phyloP scores from a whole-genome alignment of 2,113 vertebrate species.

The Prochilodus magdalenae region DNA sequence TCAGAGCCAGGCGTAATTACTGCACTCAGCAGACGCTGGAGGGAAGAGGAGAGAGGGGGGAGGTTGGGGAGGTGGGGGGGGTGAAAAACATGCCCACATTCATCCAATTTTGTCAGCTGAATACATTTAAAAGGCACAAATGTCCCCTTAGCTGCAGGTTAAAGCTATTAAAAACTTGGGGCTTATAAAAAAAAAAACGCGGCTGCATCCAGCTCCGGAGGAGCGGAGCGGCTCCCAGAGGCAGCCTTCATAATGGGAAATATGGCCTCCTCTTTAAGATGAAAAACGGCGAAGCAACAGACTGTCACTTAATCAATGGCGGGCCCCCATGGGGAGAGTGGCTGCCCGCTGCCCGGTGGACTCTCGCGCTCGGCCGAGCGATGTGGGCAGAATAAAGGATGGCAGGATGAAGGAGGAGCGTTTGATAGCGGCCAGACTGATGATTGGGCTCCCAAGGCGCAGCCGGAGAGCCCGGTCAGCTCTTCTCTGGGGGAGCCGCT shows the following conservation, averaged over 20 bases:
- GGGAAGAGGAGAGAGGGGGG: background rate
- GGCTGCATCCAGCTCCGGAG: background rate
- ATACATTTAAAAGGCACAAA: constrained; percentile 48
- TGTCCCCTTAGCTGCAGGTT: constrained; percentile 48
- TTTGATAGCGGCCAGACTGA: constrained; percentile 65
- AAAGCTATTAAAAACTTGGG: constrained; percentile 43
- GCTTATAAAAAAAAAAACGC: constrained; percentile 7
- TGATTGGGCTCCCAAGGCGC: constrained; percentile 49
- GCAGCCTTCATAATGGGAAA: constrained; percentile 63
- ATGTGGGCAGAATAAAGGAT: constrained; percentile 50
- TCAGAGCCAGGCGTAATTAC: constrained; percentile 49
- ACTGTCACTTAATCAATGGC: constrained; percentile 75
- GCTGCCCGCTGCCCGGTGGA: constrained; percentile 45
- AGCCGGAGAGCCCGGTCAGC: constrained; percentile 48
- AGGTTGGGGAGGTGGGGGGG: background rate
- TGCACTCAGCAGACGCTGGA: constrained; percentile 36
- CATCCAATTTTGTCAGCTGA: constrained; percentile 42
- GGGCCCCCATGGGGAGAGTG: constrained; percentile 57
- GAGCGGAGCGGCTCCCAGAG: constrained; percentile 30
- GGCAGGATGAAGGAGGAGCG: constrained; percentile 40
- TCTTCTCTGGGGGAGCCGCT: constrained; percentile 58
- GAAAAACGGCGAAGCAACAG: constrained; percentile 66
- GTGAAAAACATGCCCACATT: constrained; percentile 35
- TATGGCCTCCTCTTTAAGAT: constrained; percentile 70
- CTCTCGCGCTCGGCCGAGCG: constrained; percentile 50